Conservation (phyloP, 2,113 vertebrate species). For the Felis catus region F.catus_Fca126_mat1.0 CM031425.1:47186501-47187000, state of each 20-base stretch:
- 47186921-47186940: background rate
- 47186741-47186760: too few relatives aligned
- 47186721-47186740: background rate
- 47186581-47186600: background rate
- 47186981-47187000: conserved; percentile 37
- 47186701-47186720: background rate
- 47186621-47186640: conserved; percentile 11
- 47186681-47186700: conserved; percentile 4
- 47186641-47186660: background rate
- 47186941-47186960: background rate
- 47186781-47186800: too few relatives aligned
- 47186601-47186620: conserved; percentile 27
- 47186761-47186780: too few relatives aligned
- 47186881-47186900: too few relatives aligned
- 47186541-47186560: background rate
- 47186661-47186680: background rate
- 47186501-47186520: background rate
- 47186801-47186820: too few relatives aligned
- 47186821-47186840: too few relatives aligned
- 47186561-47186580: background rate
- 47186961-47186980: conserved; percentile 11
- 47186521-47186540: background rate
- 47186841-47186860: too few relatives aligned
- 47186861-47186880: too few relatives aligned
- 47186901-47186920: too few relatives aligned